Base-by-base conservation (phyloP, 1,140 invertebrate species). In the Stratiolaelaps scimitus region DNA sequence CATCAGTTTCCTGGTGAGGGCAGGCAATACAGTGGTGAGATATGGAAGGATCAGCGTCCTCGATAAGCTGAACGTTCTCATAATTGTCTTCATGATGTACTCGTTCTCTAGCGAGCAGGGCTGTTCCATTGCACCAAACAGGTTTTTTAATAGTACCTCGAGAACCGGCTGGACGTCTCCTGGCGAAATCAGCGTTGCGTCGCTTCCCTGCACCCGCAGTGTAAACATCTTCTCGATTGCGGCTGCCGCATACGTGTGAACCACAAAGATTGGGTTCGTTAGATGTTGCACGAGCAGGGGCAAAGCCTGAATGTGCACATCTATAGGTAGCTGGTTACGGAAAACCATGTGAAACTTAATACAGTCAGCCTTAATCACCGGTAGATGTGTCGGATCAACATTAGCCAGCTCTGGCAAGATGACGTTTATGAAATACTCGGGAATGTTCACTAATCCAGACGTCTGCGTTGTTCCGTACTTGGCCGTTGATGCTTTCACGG, bases 321-420 rank as follows among this genome's bases (percentile, higher is more conserved):
- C 85, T 43, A 79, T 81, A 0, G 91, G 87, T 64, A 98, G 78
- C 67, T 95, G 81, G 71, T 86, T 88, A 67, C 94, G 81, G 75
- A 98, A 98, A 15, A 87, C 91, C 83, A 98, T 92, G 10, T 97
- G 77, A 75, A 92, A 98, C 75, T 97, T 97, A 20, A 98, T 86
- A 7, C 88, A 85, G 77, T 95, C 92, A 0, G 93, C 91, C 78
- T 94, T 94, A 19, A 98, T 77, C 17, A 98, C 89, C 1, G 92
- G 89, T 66, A 85, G 78, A 64, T 86, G 83, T 73, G 92, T 87
- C 1, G 93, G 19, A 47, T 69, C 46, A 0, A 46, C 1, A 15
- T n/a, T 29, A 71, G 84, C 80, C 65, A 98, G 76, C 76, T 97
- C 92, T 1, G 88, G 84, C 56, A 90, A 72, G 69, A 96, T 88